These are phyloP conservation scores for Drosophila quadrilineata DNA, from an alignment of 1,140 invertebrate species.

Conservation along the genomic window DNA sequence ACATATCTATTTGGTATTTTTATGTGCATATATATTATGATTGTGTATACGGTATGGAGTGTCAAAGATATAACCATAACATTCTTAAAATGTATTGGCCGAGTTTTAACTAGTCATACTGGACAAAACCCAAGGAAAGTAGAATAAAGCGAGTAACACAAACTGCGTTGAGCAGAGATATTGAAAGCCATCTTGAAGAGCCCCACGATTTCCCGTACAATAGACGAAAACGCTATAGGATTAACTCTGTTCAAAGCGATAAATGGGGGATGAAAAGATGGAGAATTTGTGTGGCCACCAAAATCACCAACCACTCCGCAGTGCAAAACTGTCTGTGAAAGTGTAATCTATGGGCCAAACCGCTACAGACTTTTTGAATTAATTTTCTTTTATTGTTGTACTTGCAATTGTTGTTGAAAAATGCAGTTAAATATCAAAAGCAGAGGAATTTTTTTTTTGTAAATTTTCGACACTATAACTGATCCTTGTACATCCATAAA, in stretches of 20 bases:
- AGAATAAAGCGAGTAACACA: conserved; percentile 15
- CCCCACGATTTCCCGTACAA: conserved; percentile 1
- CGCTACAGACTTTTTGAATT: conserved; percentile 74
- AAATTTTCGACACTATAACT: conserved; percentile 11
- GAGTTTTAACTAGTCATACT: conserved; percentile 55
- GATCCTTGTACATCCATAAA: not conserved
- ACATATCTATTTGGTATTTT: not conserved
- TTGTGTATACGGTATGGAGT: conserved; percentile 18
- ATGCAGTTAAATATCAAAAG: conserved; percentile 44
- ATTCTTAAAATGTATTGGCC: conserved; percentile 49
- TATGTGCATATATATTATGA: not conserved
- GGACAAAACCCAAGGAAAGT: conserved; percentile 15
- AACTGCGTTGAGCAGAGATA: conserved; percentile 31
- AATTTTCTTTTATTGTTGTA: conserved; percentile 55
- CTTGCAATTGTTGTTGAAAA: conserved; percentile 6
- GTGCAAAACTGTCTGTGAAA: conserved; percentile 66
- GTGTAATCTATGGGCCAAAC: conserved; percentile 72
- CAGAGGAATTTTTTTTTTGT: conserved; percentile 29
- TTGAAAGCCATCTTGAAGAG: conserved; percentile 16
- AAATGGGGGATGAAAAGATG: not conserved
- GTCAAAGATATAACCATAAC: no score
- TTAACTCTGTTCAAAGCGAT: no score
- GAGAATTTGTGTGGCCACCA: no score
- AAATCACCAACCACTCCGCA: conserved; percentile 17
- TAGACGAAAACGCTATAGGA: no score